Percentiles rank a stretch among this genome's conserved stretches.
phyloP scores from a whole-genome alignment of 35 echinoderm and acorn worm genomes.

The Apostichopus californicus region DNA sequence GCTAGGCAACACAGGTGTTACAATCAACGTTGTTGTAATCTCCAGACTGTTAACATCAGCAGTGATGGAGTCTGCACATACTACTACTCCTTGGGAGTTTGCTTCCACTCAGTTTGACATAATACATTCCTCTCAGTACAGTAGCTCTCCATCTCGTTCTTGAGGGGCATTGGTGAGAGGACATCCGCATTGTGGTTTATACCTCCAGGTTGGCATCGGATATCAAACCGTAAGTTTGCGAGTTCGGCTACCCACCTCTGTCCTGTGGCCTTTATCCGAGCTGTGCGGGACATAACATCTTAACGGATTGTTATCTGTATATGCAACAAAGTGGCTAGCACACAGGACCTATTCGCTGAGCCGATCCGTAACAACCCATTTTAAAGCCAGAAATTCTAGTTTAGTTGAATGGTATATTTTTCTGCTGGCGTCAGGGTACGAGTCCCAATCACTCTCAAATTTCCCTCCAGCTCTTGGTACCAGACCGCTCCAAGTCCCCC shows the following conservation, averaged over 20 bases:
- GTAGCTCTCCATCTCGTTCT: not conserved
- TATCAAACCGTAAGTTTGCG: not conserved
- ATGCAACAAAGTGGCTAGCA: not conserved
- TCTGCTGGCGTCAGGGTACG: conserved; percentile 54
- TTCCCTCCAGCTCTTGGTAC: not conserved
- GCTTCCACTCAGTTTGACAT: not conserved
- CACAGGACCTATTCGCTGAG: not conserved
- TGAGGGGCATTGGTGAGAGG: conserved; percentile 3
- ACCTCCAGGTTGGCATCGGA: conserved; percentile 27
- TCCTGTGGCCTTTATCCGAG: too few species aligned
- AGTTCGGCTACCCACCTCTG: too few species aligned
- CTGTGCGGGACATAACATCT: too few species aligned
- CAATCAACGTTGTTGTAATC: not conserved
- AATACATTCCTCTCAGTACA: not conserved
- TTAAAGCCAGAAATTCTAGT: conserved; percentile 57
- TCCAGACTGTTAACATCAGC: conserved; percentile 7
- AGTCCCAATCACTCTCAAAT: conserved; percentile 43
- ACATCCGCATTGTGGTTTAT: conserved; percentile 12
- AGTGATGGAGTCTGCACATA: not conserved
- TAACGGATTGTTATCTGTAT: too few species aligned
- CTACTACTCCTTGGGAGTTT: not conserved
- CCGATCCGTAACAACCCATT: conserved; percentile 9
- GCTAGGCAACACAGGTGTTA: not conserved
- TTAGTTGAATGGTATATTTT: conserved; percentile 47
- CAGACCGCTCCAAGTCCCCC: not conserved